Conservation (phyloP, 2,797 vertebrate genomes). For the Anisognathus igniventris region DNA sequence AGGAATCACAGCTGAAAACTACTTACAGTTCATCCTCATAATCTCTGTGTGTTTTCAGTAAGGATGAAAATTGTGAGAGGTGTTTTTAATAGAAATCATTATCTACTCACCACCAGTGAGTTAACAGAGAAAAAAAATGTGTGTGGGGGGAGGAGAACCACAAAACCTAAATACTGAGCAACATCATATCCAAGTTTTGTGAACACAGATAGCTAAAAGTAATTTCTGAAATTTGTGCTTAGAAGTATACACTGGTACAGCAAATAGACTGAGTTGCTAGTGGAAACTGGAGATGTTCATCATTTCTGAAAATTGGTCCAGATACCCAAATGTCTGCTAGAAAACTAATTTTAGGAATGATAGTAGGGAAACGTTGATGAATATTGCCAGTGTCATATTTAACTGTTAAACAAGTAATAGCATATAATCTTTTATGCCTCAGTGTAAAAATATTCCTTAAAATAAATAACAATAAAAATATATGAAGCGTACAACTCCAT, state of each 20-base stretch:
- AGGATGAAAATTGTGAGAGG: not conserved
- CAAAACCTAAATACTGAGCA: not conserved
- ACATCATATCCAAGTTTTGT: not conserved
- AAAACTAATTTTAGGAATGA: conserved; percentile 31
- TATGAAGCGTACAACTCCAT: not conserved
- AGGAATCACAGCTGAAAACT: not conserved
- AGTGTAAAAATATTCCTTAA: conserved; percentile 47
- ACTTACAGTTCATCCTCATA: not conserved
- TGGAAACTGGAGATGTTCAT: conserved; percentile 3
- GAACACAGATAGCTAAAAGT: not conserved
- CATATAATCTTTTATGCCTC: conserved; percentile 35
- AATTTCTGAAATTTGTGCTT: conserved; percentile 2
- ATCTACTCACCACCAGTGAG: not conserved
- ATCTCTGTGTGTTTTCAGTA: not conserved
- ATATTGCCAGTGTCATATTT: conserved; percentile 28
- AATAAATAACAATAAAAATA: conserved; percentile 58
- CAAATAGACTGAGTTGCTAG: not conserved
- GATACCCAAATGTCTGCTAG: not conserved
- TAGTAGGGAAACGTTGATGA: not conserved
- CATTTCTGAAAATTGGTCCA: not conserved
- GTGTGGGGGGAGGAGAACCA: fast-evolving
- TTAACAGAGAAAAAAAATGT: not conserved
- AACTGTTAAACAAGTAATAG: conserved; percentile 51
- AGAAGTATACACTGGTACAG: not conserved
- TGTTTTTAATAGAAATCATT: not conserved